A percentile compares a stretch with the other conserved stretches of the same genome.
Evolutionary conservation across 2,797 vertebrate species (phyloP).

Genomic region (Molossus alvarezi): DNA sequence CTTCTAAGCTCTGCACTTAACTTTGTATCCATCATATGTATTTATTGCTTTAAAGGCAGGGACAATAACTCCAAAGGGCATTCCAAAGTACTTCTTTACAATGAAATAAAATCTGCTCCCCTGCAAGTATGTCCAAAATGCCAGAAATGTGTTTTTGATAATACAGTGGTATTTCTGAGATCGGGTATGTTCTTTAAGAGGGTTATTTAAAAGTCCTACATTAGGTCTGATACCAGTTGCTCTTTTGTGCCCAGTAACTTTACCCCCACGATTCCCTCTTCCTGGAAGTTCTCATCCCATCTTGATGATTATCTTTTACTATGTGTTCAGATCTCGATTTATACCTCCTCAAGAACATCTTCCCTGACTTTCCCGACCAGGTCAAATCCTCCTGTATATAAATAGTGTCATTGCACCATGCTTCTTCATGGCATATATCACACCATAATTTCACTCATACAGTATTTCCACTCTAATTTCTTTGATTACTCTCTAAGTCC

Average conservation of each 20-base stretch:
- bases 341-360: neutral
- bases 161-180: neutral
- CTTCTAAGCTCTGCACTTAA: conserved; percentile 12
- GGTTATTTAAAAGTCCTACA: neutral
- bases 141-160: neutral
- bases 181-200: neutral
- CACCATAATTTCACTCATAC: neutral
- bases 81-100: neutral
- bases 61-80: neutral
- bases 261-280: neutral
- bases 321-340: neutral
- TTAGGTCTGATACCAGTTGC: neutral
- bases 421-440: neutral
- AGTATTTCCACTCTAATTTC: neutral
- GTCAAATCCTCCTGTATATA: neutral
- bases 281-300: neutral
- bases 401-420: fast-evolving
- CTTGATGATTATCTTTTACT: conserved; percentile 2
- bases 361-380: neutral
- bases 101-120: neutral
- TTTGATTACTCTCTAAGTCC: conserved; percentile 2
- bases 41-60: neutral
- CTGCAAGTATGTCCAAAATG: neutral
- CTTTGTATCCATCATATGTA: neutral
- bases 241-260: neutral